Evolutionary conservation across 35 echinoderm and acorn worm genomes (phyloP), one percentile per base, ranked within the genome.

Genomic region (Apostichopus californicus): DNA sequence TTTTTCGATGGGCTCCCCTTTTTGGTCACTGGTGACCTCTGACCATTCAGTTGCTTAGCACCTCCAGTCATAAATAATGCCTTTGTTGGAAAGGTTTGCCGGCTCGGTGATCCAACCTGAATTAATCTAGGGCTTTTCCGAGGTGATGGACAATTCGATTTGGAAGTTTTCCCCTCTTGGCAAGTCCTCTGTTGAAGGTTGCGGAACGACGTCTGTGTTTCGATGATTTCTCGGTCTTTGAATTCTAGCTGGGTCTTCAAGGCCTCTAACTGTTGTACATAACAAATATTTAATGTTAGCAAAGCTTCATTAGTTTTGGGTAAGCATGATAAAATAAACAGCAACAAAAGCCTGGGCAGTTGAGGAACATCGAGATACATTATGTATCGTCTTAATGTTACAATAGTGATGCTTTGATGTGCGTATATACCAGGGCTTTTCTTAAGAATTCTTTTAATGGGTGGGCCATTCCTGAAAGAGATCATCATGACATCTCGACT

Each of bases 181-280:
- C 34, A 46, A 13, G 86, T 61, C 57, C 87, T 75, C 55, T 88
- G 86, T 54, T 93, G 90, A 7, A 94, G 91, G 82, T 90, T 94
- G 20, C 93, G 95, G 73, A 80, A 93, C 1, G 88, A 78, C n/a
- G 64, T 94, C 70, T 99, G 97, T 57, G 88, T 92, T 81, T 99
- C 95, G 6, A 94, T 71, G 22, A 99, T 86, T 77, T 99, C 97
- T 18, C 88, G 60, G 9, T 99, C 92, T 80, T 96, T 99, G 78
- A 99, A 99, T 24, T 99, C 93, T 8, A 99, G 93, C 85, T 99
- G 95, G 17, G 97, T 96, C 72, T 93, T 96, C 78, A 99, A 68
- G 24, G 90, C 94, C 75, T 99, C 97, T 5, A 94, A 88, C 97
- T 99, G 79, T 78, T 87, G 71, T 22, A 46, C 34, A 46, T 46